These are phyloP conservation scores for Cosmia pyralina DNA, from an alignment of 2,888 invertebrate genomes.

Conservation along the genomic window DNA sequence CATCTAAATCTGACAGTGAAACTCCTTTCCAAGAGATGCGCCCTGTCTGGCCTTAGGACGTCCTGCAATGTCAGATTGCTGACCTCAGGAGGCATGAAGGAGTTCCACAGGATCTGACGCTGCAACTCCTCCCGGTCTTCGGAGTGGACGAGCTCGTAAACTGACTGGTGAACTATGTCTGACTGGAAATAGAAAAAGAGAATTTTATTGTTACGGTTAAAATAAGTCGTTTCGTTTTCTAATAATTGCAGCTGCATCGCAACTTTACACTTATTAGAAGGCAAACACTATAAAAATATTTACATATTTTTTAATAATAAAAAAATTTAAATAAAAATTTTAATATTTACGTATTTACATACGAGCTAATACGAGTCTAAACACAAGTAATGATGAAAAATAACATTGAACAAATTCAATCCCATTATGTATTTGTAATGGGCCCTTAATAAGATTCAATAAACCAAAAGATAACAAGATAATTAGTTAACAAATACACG, in stretches of 20 bases:
- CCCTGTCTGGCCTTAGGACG: constrained; percentile 96
- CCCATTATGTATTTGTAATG: neutral
- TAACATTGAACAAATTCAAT: constrained; percentile 2
- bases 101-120: constrained; percentile 98
- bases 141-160: constrained; percentile 99
- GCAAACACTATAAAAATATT: no score
- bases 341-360: no score
- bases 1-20: constrained; percentile 99
- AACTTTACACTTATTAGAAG: neutral
- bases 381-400: neutral
- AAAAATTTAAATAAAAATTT: no score
- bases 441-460: constrained; percentile 39
- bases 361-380: neutral
- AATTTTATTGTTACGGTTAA: neutral
- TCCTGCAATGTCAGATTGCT: constrained; percentile 95
- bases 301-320: no score
- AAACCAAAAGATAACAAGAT: constrained; percentile 73
- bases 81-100: constrained; percentile 95
- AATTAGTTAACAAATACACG: constrained; percentile 74
- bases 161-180: constrained; percentile 99
- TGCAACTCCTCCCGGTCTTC: constrained; percentile 99
- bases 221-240: neutral
- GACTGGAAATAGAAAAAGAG: constrained; percentile 92
- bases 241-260: neutral
- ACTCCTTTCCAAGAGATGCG: constrained; percentile 97